Percentiles rank a stretch among this genome's conserved stretches.
Evolutionary conservation across 2,888 invertebrate genomes (phyloP).

Genomic region (Drosophila pseudotalamancana): DNA sequence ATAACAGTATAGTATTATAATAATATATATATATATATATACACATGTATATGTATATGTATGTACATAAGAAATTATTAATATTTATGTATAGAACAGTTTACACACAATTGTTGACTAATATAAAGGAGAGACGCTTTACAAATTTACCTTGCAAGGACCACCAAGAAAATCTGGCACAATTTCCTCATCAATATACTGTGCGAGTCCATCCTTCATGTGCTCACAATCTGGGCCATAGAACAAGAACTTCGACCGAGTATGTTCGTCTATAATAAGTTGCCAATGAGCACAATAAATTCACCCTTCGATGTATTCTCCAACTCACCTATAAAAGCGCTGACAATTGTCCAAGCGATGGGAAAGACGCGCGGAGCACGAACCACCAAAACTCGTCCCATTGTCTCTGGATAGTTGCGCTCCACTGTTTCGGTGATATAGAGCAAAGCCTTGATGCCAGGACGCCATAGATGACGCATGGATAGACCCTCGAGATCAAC

Average conservation of each 20-base stretch:
- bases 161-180: slow-evolving; percentile 98
- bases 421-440: slow-evolving; percentile 93
- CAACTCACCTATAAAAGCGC: slow-evolving; percentile 92
- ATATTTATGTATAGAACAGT: neutral
- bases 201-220: slow-evolving; percentile 91
- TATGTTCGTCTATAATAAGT: slow-evolving; percentile 90
- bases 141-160: slow-evolving; percentile 89
- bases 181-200: slow-evolving; percentile 93
- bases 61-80: slow-evolving; percentile 18
- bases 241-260: slow-evolving; percentile 95
- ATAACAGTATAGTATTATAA: slow-evolving; percentile 54
- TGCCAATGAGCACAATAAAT: neutral
- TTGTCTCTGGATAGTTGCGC: slow-evolving; percentile 97
- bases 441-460: slow-evolving; percentile 91
- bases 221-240: slow-evolving; percentile 94
- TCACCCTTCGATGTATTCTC: rapidly evolving
- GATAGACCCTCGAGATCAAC: slow-evolving; percentile 97
- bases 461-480: slow-evolving; percentile 98
- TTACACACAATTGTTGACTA: neutral
- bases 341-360: slow-evolving; percentile 97
- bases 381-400: slow-evolving; percentile 95
- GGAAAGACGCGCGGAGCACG: slow-evolving; percentile 97
- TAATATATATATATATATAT: neutral
- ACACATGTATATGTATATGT: slow-evolving; percentile 7
- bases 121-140: neutral